Percentiles rank a stretch among this genome's conserved stretches.
Conservation (phyloP, 2,113 vertebrate genomes). For the Ellobius talpinus region DNA sequence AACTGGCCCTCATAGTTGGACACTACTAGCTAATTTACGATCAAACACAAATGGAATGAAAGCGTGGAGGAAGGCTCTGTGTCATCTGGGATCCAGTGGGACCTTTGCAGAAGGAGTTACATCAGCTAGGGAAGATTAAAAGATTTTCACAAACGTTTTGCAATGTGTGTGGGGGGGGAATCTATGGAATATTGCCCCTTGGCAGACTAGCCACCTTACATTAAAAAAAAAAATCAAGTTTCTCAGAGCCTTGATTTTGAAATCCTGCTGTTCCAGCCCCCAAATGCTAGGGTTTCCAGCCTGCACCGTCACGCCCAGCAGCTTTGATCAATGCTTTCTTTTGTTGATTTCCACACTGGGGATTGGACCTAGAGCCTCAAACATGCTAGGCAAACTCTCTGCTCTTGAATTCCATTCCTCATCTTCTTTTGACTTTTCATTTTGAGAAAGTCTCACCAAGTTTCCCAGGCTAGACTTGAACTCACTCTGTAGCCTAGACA, state of each 20-base stretch:
- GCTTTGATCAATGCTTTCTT: neutral
- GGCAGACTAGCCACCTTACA: neutral
- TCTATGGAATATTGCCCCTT: neutral
- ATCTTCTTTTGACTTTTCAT: neutral
- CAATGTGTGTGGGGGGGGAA: too few relatives aligned
- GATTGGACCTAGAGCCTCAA: neutral
- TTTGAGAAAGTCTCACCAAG: neutral
- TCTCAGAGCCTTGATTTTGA: neutral
- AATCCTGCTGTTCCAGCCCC: too few relatives aligned
- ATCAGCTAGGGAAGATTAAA: neutral
- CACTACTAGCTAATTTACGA: neutral
- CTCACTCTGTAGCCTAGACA: neutral
- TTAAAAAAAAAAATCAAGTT: neutral
- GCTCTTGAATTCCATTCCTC: neutral
- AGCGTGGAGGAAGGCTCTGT: neutral
- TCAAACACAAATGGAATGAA: neutral
- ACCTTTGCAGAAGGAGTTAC: neutral
- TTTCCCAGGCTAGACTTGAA: neutral
- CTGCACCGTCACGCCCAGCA: neutral
- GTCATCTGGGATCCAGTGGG: neutral
- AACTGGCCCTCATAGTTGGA: neutral
- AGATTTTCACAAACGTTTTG: neutral
- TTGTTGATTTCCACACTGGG: neutral
- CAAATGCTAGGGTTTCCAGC: neutral
- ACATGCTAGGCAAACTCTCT: neutral